Conservation (phyloP, 2,113 vertebrate species). For the Capreolus pygargus region DNA sequence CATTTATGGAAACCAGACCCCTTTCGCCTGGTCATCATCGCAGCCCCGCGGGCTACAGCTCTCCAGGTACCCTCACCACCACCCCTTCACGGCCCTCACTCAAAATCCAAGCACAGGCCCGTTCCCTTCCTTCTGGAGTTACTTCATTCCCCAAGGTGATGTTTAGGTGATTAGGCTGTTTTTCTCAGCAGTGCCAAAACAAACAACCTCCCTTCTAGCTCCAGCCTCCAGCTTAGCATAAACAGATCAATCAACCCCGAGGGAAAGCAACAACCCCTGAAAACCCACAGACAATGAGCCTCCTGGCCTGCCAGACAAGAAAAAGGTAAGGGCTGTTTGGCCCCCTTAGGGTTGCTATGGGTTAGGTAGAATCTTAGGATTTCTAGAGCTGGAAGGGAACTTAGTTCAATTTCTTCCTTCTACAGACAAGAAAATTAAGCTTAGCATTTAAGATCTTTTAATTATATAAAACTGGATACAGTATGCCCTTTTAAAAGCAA, state of each 20-base stretch:
- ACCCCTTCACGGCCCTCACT: too few species aligned
- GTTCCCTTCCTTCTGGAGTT: neutral
- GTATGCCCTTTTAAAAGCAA: neutral
- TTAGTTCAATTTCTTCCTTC: neutral
- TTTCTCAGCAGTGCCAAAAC: constrained; percentile 41
- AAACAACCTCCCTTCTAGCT: neutral
- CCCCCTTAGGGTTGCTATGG: neutral
- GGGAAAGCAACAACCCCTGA: neutral
- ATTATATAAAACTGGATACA: neutral
- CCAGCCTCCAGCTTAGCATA: constrained; percentile 2
- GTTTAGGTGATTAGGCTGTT: neutral
- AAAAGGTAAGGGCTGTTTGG: neutral
- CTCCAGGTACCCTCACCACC: neutral
- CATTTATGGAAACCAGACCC: neutral
- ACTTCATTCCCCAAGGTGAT: neutral
- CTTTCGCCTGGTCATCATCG: neutral
- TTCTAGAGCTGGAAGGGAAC: neutral
- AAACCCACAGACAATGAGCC: neutral
- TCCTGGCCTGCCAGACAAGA: neutral
- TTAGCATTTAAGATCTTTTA: neutral
- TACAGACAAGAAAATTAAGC: neutral
- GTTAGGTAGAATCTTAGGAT: neutral
- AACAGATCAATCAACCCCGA: constrained; percentile 38
- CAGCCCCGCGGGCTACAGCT: accelerated
- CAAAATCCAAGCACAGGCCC: neutral